A percentile compares a stretch with the other conserved stretches of the same genome.
phyloP scores from a whole-genome alignment of 2,797 vertebrate species.

The Otolemur crassicaudatus region DNA sequence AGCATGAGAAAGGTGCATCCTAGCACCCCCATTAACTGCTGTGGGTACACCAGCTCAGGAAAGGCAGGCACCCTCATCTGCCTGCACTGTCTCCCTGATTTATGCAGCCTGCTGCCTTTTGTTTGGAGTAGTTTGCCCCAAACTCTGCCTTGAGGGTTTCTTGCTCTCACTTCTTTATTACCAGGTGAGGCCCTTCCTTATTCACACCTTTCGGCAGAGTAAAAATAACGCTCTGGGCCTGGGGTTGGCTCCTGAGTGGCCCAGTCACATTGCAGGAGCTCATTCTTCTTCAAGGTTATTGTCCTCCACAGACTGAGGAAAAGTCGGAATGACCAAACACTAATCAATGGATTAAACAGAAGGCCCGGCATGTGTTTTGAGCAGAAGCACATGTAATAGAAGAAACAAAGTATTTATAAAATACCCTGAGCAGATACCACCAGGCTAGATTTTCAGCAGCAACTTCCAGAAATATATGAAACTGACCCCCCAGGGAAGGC shows the following conservation, averaged over 20 bases:
- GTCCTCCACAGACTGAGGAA: background rate
- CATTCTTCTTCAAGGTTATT: slow-evolving; percentile 28
- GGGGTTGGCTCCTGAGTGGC: background rate
- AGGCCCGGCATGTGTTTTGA: slow-evolving; percentile 14
- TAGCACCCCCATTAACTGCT: background rate
- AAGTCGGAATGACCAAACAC: background rate
- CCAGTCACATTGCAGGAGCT: background rate
- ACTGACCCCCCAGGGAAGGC: background rate
- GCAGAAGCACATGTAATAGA: background rate
- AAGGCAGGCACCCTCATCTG: background rate
- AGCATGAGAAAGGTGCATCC: background rate
- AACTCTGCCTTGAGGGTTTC: background rate
- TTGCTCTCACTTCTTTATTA: background rate
- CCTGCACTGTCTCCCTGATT: background rate
- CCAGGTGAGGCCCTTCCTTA: background rate
- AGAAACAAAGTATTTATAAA: slow-evolving; percentile 11
- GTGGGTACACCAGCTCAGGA: no score
- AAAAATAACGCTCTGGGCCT: background rate
- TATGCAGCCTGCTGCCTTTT: background rate
- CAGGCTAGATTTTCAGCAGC: background rate
- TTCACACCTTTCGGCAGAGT: background rate
- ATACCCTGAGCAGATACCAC: background rate
- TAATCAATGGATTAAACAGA: slow-evolving; percentile 31
- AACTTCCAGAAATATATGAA: background rate
- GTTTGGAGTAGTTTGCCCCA: background rate